Percentiles rank a stretch among this genome's conserved stretches.
phyloP scores from a whole-genome alignment of 2,113 vertebrate species.

The Hemibagrus wyckioides region DNA sequence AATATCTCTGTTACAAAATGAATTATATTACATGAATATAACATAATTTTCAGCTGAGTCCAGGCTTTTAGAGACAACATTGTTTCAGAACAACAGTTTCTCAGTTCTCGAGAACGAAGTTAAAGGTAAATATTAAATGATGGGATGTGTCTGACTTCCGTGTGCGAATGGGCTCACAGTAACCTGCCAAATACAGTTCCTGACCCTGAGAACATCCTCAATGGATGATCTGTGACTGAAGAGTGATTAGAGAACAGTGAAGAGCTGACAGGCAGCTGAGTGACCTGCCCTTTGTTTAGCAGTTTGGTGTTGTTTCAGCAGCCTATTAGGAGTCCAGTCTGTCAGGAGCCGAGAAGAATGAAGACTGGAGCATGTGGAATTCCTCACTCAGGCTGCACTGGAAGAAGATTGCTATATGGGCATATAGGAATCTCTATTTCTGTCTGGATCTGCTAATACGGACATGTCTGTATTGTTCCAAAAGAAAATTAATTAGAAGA shows the following conservation, averaged over 20 bases:
- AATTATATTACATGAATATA: background rate
- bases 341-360: constrained; percentile 34
- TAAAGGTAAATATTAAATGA: constrained; percentile 5
- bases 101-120: background rate
- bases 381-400: background rate
- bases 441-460: background rate
- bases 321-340: background rate
- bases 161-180: background rate
- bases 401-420: background rate
- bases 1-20: background rate
- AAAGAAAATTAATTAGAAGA: background rate
- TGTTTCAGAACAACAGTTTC: constrained; percentile 5
- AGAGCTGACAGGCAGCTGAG: background rate
- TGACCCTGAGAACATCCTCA: background rate
- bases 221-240: background rate
- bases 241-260: background rate
- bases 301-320: constrained; percentile 41
- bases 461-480: background rate
- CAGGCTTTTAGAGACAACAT: background rate
- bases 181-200: constrained; percentile 18
- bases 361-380: constrained; percentile 11
- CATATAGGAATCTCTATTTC: background rate
- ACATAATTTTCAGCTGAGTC: background rate
- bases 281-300: constrained; percentile 32
- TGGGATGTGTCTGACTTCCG: background rate